Conservation (phyloP, 2,888 invertebrate genomes). For the Cheilosia urbana region DNA sequence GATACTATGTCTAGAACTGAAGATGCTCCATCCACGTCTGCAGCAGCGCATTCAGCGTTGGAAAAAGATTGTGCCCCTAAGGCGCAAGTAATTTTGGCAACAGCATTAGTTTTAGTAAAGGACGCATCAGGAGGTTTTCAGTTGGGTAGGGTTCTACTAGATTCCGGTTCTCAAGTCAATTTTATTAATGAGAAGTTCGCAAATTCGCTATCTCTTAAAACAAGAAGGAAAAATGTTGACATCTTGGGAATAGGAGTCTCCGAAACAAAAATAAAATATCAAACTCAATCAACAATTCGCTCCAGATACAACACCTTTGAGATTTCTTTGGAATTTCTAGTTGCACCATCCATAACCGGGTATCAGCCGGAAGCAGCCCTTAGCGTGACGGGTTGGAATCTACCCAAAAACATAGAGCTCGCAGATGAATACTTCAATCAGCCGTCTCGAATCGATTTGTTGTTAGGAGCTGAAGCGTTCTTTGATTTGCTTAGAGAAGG, state of each 20-base stretch:
- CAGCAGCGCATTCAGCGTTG: neutral
- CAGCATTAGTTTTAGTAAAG: neutral
- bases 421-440: slow-evolving; percentile 51
- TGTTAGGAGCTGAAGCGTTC: slow-evolving; percentile 62
- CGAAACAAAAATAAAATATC: slow-evolving; percentile 45
- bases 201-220: neutral
- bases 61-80: neutral
- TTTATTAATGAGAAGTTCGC: slow-evolving; percentile 14
- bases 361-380: slow-evolving; percentile 73
- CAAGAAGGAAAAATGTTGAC: slow-evolving; percentile 28
- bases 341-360: slow-evolving; percentile 45
- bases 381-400: slow-evolving; percentile 57
- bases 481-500: slow-evolving; percentile 27
- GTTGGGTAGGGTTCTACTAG: slow-evolving; percentile 19
- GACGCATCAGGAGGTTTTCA: slow-evolving; percentile 8
- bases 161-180: slow-evolving; percentile 14
- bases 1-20: neutral
- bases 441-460: slow-evolving; percentile 21
- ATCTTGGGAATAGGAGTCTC: slow-evolving; percentile 58
- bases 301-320: slow-evolving; percentile 10
- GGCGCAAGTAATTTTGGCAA: neutral
- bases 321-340: neutral
- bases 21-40: neutral
- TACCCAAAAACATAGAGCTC: slow-evolving; percentile 56
- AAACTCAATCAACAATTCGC: slow-evolving; percentile 28